Base-by-base conservation (phyloP, 2,888 invertebrate species). In the Trypoxylon attenuatum region DNA sequence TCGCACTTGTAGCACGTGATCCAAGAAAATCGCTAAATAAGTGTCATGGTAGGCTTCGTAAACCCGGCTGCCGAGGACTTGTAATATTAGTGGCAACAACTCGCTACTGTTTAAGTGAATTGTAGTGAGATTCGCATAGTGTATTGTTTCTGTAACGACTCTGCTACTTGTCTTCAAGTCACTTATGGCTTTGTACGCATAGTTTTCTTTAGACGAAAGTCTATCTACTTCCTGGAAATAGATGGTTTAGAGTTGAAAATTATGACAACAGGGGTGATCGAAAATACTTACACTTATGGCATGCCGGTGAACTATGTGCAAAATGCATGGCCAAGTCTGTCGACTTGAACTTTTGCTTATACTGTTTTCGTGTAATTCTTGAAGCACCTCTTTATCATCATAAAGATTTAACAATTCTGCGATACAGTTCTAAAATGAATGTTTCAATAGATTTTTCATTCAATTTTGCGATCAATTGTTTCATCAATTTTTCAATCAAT, bases 1-100 rank as follows among this genome's bases (percentile, higher is more conserved):
- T 61, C 88, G 86, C 80, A 88, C 87, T 6, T 89, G 81, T 38
- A 92, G 80, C 52, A 92, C 86, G 82, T 89, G 84, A 79, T 90
- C 90, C 63, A 88, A 88, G 25, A 92, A 77, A 50, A 92, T 85
- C 63, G 83, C 87, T 39, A 92, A 77, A 79, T 91, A 92, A 16
- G 89, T 88, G 80, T 89, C 88, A 51, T 90, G 89, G 74, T 84
- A 85, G 76, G 80, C 57, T 27, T 69, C 19, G 29, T 76, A 82
- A 38, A 77, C 87, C 79, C 51, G 87, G 83, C 77, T 82, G 77
- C 43, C 81, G 65, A 75, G 67, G 49, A 86, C 63, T 64, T 85
- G 73, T 8, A 81, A 60, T 22, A 80, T 66, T 6, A 79, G 21
- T 4, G 62, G 25, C n/a, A 82, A 58, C 23, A 85, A 62, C 4